Conservation (phyloP, 1,140 invertebrate genomes). For the Drosophila orena region DNA sequence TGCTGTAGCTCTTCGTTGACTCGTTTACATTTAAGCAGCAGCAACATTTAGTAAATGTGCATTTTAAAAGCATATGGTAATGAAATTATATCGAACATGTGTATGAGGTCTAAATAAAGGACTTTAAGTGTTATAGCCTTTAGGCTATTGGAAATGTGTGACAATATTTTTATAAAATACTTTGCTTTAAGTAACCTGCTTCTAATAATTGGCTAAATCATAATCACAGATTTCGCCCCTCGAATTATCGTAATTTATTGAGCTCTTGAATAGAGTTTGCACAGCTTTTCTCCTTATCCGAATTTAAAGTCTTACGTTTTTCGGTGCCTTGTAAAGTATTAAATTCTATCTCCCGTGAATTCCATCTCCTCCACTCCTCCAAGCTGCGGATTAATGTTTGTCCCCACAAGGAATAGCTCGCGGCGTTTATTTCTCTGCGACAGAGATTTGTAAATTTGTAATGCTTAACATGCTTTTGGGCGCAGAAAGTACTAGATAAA, state of each 20-base stretch:
- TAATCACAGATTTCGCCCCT: no score
- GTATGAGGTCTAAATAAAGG: background rate
- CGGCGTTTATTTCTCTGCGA: slow-evolving; percentile 28
- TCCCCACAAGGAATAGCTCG: slow-evolving; percentile 18
- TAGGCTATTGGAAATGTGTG: no score
- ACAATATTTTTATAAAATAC: no score
- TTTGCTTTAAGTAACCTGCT: no score
- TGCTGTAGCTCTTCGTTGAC: background rate
- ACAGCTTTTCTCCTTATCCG: background rate
- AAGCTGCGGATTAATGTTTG: slow-evolving; percentile 28
- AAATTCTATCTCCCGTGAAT: slow-evolving; percentile 11
- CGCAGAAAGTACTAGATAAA: slow-evolving; percentile 42
- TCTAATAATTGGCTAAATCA: no score
- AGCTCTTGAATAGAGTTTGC: no score
- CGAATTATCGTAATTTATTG: no score
- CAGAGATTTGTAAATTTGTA: slow-evolving; percentile 49
- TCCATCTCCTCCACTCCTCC: background rate
- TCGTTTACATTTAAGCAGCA: slow-evolving; percentile 1
- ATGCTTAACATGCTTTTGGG: slow-evolving; percentile 40
- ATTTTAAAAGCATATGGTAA: slow-evolving; percentile 3
- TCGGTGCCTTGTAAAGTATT: slow-evolving; percentile 16
- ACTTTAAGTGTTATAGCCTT: background rate
- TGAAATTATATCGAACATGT: background rate
- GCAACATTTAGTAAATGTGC: slow-evolving; percentile 6
- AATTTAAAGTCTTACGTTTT: slow-evolving; percentile 3